phyloP scores from a whole-genome alignment of 2,888 invertebrate genomes.

The Ichneumoninae sp. region DNA sequence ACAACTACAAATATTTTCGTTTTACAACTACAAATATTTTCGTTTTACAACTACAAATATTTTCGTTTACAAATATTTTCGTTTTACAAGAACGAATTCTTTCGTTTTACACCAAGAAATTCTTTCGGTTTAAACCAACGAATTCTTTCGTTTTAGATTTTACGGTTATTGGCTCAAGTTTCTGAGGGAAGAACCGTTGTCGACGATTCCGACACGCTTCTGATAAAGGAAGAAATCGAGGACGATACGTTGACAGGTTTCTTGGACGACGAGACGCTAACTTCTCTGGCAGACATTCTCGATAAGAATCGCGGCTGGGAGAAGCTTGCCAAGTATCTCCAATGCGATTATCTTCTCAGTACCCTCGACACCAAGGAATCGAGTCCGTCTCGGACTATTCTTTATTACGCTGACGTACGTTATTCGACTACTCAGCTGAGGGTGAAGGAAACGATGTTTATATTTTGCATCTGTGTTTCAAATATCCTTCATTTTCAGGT shows the following conservation, averaged over 20 bases:
- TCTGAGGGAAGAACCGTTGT: constrained; percentile 32
- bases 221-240: constrained; percentile 74
- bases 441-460: constrained; percentile 6
- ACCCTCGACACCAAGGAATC: constrained; percentile 84
- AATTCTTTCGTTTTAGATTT: constrained; percentile 69
- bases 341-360: constrained; percentile 85
- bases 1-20: constrained; percentile 63
- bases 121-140: neutral
- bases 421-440: constrained; percentile 10
- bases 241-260: constrained; percentile 73
- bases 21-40: no score
- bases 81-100: no score
- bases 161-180: constrained; percentile 69
- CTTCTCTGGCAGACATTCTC: constrained; percentile 85
- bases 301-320: constrained; percentile 87
- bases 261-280: constrained; percentile 81
- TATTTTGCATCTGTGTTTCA: constrained; percentile 34
- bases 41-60: no score
- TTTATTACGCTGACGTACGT: constrained; percentile 85
- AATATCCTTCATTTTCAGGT: constrained; percentile 68
- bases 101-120: no score
- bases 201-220: constrained; percentile 62
- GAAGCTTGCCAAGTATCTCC: constrained; percentile 86
- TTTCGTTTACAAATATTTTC: no score
- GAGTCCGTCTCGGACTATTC: constrained; percentile 86